Base-by-base conservation (phyloP, 2,113 vertebrate genomes). In the Hemibagrus wyckioides region DNA sequence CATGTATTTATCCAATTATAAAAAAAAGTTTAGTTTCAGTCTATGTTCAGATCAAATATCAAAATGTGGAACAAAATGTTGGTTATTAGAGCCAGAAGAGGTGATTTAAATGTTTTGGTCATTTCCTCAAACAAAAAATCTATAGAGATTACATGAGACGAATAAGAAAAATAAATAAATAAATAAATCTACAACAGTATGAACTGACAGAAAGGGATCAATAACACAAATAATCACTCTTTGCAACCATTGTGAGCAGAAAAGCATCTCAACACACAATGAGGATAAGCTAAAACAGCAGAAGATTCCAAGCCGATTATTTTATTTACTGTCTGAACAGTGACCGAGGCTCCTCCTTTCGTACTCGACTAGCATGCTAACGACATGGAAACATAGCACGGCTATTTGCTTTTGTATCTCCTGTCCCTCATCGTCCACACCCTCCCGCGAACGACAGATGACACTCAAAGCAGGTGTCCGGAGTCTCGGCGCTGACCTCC, bases 391-490 rank as follows among this genome's bases (percentile, higher is more conserved):
- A 33, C 48, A 19, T 10, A 17, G 15, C n/a, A 15, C 1, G 0
- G 8, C 17, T n/a, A 10, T 79, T n/a, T 30, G 6, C 7, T 54
- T 79, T 57, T 33, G 7, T 28, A 7, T 84, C n/a, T 52, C 2
- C 6, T 21, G 81, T 90, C 84, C 90, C 80, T 85, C 84, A 88
- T 81, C 50, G 36, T 75, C 11, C 84, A 87, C 85, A 19, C 80
- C 82, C 75, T 82, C 84, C 33, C 81, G 15, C 28, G 79, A 52
- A 88, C 88, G 90, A 92, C 93, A 94, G 93, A 94, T 92, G 91
- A 94, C 89, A 89, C 57, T 77, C 83, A 86, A 90, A 85, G 92
- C 90, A 86, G 91, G 90, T 89, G 90, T 89, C 89, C 80, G 1
- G 89, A 67, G 80, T 89, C 73, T 84, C 87, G 85, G 89, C 84